Base-by-base conservation (phyloP, 2,113 vertebrate genomes). In the Myxocyprinus asiaticus region DNA sequence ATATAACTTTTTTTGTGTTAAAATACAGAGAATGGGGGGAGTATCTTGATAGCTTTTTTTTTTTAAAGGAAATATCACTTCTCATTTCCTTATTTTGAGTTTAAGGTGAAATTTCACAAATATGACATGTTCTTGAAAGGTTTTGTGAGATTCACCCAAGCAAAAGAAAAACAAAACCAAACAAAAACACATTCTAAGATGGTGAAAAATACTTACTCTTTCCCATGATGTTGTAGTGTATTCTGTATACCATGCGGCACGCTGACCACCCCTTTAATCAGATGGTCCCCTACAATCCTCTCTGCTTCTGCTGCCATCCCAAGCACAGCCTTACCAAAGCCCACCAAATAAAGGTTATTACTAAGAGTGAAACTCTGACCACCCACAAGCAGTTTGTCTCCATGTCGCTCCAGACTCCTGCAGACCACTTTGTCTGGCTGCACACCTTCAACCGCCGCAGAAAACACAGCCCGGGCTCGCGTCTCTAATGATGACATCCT, bases 251-350 rank as follows among this genome's bases (percentile, higher is more conserved):
- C 97, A 58, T 85, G 86, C 0, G 98, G 98, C 67, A 98, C 93
- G 0, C 81, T 99, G 89, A 99, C 89, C 79, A 98, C 82, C 10
- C 97, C 98, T 59, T 53, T 91, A 15, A 95, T 74, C 0, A 99
- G 90, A 81, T 95, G 95, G 73, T 96, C 94, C 65, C 95, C 95
- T 81, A 98, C 69, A 44, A 98, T 94, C 83, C 94, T 95, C 87
- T 99, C 98, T 4, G 92, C 94, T 64, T 94, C 95, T 0, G 94
- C 92, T 0, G 97, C 96, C 98, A 99, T 99, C 53, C 97, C 96
- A 84, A 99, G 83, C 7, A 98, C 97, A 44, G 98, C 98, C 88
- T 99, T 99, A 78, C 98, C 98, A 0, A 98, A 98, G 45, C 97
- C 98, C 81, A 97, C 98, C 63, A 99, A 78, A 85, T 97, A 93